phyloP scores from a whole-genome alignment of 2,888 invertebrate species.

The Drosophila dives region DNA sequence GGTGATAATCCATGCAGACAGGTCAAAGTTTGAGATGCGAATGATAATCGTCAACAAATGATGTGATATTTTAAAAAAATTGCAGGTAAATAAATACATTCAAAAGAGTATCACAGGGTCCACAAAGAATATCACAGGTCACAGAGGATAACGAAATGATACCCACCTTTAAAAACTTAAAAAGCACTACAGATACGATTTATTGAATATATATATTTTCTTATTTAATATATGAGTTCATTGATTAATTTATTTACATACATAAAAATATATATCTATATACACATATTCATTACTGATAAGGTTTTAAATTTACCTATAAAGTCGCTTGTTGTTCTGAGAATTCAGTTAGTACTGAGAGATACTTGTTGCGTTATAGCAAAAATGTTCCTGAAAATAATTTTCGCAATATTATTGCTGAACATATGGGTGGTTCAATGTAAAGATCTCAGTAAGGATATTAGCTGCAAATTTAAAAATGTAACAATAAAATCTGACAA shows the following conservation, averaged over 20 bases:
- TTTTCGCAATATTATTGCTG: slow-evolving; percentile 2
- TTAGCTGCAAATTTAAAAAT: slow-evolving; percentile 2
- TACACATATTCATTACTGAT: slow-evolving; percentile 19
- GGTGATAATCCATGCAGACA: slow-evolving; percentile 44
- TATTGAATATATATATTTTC: too few species aligned
- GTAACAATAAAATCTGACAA: neutral
- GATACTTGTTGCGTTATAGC: neutral
- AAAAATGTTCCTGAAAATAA: slow-evolving; percentile 8
- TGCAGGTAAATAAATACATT: slow-evolving; percentile 9
- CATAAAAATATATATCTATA: neutral
- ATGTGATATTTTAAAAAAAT: slow-evolving; percentile 29
- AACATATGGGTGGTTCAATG: neutral
- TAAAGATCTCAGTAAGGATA: neutral
- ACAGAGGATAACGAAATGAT: too few species aligned
- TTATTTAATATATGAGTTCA: too few species aligned
- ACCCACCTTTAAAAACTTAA: too few species aligned
- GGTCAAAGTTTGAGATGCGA: slow-evolving; percentile 9
- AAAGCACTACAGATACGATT: too few species aligned
- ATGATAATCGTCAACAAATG: slow-evolving; percentile 18
- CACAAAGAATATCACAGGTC: too few species aligned
- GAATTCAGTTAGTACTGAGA: slow-evolving; percentile 9
- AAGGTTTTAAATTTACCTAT: slow-evolving; percentile 12
- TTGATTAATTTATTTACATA: neutral
- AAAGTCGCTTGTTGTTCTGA: neutral
- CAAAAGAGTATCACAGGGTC: neutral